Conservation (phyloP, 2,113 vertebrate genomes). For the Budorcas taxicolor region DNA sequence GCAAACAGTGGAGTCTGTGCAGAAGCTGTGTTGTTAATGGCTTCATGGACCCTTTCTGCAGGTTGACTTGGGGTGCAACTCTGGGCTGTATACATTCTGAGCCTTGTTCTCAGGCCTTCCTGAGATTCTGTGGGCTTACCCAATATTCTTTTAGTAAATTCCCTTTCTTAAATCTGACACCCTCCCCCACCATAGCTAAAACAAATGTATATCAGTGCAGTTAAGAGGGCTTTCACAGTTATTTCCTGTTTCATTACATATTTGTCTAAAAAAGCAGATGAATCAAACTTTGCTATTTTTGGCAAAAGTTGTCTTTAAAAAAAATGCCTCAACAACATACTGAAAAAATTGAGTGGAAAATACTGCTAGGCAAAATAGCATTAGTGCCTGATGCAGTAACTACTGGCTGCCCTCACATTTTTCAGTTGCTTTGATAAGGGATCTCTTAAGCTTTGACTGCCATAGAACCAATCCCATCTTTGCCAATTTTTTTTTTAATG, state of each 20-base stretch:
- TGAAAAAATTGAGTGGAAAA: background rate
- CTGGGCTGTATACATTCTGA: background rate
- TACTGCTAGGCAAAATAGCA: conserved; percentile 13
- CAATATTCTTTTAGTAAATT: background rate
- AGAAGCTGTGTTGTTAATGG: background rate
- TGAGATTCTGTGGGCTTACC: background rate
- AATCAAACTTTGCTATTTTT: conserved; percentile 53
- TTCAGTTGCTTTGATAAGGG: background rate
- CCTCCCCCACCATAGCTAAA: background rate
- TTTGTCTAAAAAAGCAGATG: conserved; percentile 47
- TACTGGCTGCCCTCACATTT: background rate
- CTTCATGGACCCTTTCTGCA: background rate
- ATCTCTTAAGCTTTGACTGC: background rate
- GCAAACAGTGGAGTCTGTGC: background rate
- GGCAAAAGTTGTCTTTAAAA: background rate
- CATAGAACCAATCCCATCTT: background rate
- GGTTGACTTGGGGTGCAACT: background rate
- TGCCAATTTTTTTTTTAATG: background rate
- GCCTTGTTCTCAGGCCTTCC: background rate
- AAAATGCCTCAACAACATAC: background rate
- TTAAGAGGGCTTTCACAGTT: conserved; percentile 41
- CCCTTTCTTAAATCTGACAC: background rate
- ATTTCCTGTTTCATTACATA: conserved; percentile 37
- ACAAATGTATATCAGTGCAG: background rate
- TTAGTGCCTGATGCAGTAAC: background rate